phyloP scores from a whole-genome alignment of 2,113 vertebrate genomes.

The Plotosus lineatus region DNA sequence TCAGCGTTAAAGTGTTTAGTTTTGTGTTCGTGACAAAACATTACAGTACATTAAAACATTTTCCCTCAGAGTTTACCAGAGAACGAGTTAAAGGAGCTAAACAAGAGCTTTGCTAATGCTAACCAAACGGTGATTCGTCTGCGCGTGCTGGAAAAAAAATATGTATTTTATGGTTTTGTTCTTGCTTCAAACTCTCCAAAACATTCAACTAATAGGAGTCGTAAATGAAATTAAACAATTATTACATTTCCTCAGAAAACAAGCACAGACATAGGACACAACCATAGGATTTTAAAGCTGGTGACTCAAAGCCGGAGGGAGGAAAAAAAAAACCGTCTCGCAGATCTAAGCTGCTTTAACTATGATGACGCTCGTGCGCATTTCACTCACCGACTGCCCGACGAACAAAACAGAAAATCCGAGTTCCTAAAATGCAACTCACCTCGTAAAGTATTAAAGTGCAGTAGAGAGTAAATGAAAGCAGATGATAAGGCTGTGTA shows the following conservation, averaged over 20 bases:
- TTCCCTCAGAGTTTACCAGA: no score
- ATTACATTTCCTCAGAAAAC: no score
- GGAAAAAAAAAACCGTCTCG: background rate
- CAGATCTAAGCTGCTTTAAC: constrained; percentile 3
- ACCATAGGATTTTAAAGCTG: background rate
- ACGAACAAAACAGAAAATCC: background rate
- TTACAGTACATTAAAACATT: no score
- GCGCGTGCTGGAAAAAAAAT: background rate
- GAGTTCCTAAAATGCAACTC: constrained; percentile 37
- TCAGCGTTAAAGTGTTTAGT: no score
- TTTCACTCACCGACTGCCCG: background rate
- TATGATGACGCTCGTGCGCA: constrained; percentile 11
- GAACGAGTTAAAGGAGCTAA: background rate
- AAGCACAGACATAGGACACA: background rate
- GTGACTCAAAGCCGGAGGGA: background rate
- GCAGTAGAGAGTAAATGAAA: constrained; percentile 80
- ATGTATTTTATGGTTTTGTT: constrained; percentile 16
- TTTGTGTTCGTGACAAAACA: no score
- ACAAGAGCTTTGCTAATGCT: background rate
- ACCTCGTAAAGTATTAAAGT: constrained; percentile 91
- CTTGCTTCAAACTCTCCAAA: background rate
- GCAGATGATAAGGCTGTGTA: constrained; percentile 77
- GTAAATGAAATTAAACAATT: background rate
- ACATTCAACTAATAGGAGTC: background rate
- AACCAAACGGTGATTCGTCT: background rate